Evolutionary conservation across 2,888 invertebrate species (phyloP).

Genomic region (Dusona sp.): DNA sequence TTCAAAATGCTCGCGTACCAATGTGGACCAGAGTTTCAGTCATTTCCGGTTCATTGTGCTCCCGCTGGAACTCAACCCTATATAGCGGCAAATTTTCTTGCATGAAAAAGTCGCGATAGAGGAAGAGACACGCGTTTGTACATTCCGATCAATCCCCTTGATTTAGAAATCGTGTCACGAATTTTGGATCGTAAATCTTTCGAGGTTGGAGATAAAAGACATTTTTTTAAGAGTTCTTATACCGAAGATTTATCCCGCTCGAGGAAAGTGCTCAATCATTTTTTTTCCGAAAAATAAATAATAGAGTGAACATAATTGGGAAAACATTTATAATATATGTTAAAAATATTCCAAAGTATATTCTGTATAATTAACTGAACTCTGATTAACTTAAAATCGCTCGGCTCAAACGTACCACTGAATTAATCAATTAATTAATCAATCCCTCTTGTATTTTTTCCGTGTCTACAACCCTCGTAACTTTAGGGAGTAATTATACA

Average conservation of each 20-base stretch:
- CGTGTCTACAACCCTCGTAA: not conserved
- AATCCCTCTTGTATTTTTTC: conserved; percentile 10
- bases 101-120: conserved; percentile 25
- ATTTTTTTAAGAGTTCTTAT: conserved; percentile 2
- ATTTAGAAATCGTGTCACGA: conserved; percentile 41
- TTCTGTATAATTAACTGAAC: conserved; percentile 1
- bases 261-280: not conserved
- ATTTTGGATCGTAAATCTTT: conserved; percentile 46
- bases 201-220: not conserved
- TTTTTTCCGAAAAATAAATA: too few relatives aligned
- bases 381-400: not conserved
- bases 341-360: not conserved
- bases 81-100: conserved; percentile 31
- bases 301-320: not conserved
- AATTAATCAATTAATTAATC: conserved; percentile 18
- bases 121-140: conserved; percentile 20
- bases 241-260: not conserved
- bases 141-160: conserved; percentile 52
- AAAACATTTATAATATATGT: not conserved
- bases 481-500: conserved; percentile 34
- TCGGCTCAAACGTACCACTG: not conserved
- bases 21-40: conserved; percentile 63
- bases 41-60: conserved; percentile 70
- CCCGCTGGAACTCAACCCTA: conserved; percentile 17
- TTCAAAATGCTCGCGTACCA: conserved; percentile 27